phyloP scores from a whole-genome alignment of 2,888 invertebrate genomes.

The Lissonota sp. region DNA sequence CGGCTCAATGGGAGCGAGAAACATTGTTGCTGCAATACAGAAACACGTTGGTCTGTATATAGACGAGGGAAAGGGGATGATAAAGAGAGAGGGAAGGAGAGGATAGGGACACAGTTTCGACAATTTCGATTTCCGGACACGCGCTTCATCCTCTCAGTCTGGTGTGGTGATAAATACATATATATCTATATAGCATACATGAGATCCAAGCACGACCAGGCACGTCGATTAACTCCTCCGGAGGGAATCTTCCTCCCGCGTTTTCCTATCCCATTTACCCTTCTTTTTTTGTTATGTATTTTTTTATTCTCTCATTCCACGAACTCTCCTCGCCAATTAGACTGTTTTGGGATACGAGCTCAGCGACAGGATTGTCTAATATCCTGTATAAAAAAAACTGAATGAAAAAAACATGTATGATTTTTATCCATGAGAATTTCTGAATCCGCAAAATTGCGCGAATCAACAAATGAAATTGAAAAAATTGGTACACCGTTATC shows the following conservation, averaged over 20 bases:
- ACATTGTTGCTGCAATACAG: conserved; percentile 11
- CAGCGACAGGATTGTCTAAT: conserved; percentile 33
- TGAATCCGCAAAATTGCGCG: background rate
- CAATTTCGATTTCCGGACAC: conserved; percentile 58
- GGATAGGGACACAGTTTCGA: conserved; percentile 38
- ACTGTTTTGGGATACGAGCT: conserved; percentile 30
- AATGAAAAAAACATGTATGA: too few species aligned
- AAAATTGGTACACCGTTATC: too few species aligned
- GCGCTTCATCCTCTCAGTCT: conserved; percentile 18
- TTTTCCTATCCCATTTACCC: conserved; percentile 37
- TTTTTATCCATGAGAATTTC: too few species aligned
- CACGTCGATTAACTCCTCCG: conserved; percentile 59
- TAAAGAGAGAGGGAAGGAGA: background rate
- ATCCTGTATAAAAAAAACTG: background rate
- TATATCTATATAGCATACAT: conserved; percentile 3
- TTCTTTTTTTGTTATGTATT: conserved; percentile 43
- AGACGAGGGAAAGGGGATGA: background rate
- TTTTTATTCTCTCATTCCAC: conserved; percentile 14
- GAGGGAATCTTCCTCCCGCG: conserved; percentile 8
- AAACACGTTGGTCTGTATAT: background rate
- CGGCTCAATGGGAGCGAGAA: conserved; percentile 3
- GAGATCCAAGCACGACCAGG: conserved; percentile 39
- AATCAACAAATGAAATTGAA: too few species aligned
- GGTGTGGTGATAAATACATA: background rate
- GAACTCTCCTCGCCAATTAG: conserved; percentile 39